phyloP scores from a whole-genome alignment of 2,797 vertebrate genomes.

The Champsocephalus gunnari region DNA sequence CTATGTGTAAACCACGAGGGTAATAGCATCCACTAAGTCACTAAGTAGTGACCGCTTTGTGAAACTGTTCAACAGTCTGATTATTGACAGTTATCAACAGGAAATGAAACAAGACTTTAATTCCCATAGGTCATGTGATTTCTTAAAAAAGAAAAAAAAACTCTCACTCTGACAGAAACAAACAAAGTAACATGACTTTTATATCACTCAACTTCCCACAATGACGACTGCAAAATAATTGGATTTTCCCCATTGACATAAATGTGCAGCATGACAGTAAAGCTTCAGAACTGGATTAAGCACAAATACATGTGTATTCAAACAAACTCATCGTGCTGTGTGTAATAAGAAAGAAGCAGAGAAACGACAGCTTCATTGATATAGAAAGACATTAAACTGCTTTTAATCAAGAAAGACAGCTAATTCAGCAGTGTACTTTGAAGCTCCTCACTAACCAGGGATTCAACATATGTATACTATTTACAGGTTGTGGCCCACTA shows the following conservation, averaged over 20 bases:
- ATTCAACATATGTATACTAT: not conserved
- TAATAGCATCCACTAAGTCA: slow-evolving; percentile 19
- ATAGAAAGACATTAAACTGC: no score
- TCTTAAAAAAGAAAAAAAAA: slow-evolving; percentile 20
- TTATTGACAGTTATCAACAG: slow-evolving; percentile 64
- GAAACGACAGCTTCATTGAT: not conserved
- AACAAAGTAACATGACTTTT: slow-evolving; percentile 16
- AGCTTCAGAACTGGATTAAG: no score
- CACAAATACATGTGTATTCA: no score
- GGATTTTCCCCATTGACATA: not conserved
- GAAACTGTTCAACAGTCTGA: slow-evolving; percentile 44
- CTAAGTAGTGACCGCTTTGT: slow-evolving; percentile 17
- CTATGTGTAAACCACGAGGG: not conserved
- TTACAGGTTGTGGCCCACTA: slow-evolving; percentile 35
- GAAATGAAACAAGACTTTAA: slow-evolving; percentile 69
- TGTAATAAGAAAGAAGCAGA: not conserved
- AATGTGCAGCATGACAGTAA: no score
- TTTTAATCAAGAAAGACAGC: not conserved
- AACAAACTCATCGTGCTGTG: not conserved
- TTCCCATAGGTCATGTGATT: slow-evolving; percentile 67
- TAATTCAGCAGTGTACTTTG: not conserved
- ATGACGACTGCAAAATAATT: not conserved
- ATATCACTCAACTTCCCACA: slow-evolving; percentile 23
- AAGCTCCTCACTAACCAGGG: slow-evolving; percentile 21
- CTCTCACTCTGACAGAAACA: slow-evolving; percentile 35